Evolutionary conservation across 1,140 invertebrate genomes (phyloP), one percentile per base, ranked within the genome.

Genomic region (Platyura marginata): DNA sequence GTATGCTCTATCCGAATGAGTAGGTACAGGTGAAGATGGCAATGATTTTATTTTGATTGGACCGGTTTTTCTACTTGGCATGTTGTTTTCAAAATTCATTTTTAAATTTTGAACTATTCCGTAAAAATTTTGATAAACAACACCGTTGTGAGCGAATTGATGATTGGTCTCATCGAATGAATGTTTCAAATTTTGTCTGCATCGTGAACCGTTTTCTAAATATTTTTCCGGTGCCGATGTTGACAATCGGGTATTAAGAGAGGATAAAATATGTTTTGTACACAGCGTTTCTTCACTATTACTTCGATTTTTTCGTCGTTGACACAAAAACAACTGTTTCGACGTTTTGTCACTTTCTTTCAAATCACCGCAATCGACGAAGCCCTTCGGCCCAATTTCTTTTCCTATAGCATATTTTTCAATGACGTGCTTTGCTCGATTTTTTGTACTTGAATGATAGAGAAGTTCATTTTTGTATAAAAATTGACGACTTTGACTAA

Each of bases 81-180:
- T 61, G 71, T 3, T 74, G 78, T 53, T 84, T 84, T 88, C 83
- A 56, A 88, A 85, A 55, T 85, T 82, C 57, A 81, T 81, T 61
- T 85, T 87, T 43, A 85, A 69, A 64, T 79, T 83, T 67, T 77
- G 76, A 16, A 89, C 84, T 18, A 41, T 40, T 16, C 21, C n/a
- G n/a, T 39, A 21, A 4, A 40, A 11, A 22, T 40, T 23, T 37
- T 18, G 48, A 40, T 36, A 19, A 37, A 13, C 35, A 21, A 39
- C 21, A 4, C 2, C 5, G 32, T 40, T 20, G 13, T 57, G 29
- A 44, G 41, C 3, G 11, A 15, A 34, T 34, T 34, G 32, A n/a
- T 34, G 11, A 11, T n/a, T 34, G 32, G 13, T 11, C 13, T 34
- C 16, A 15, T 15, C 16, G 32, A 11, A 4, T 15, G 32, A 13